Evolutionary conservation across 2,113 vertebrate species (phyloP).

Genomic region (Corythaixoides concolor): DNA sequence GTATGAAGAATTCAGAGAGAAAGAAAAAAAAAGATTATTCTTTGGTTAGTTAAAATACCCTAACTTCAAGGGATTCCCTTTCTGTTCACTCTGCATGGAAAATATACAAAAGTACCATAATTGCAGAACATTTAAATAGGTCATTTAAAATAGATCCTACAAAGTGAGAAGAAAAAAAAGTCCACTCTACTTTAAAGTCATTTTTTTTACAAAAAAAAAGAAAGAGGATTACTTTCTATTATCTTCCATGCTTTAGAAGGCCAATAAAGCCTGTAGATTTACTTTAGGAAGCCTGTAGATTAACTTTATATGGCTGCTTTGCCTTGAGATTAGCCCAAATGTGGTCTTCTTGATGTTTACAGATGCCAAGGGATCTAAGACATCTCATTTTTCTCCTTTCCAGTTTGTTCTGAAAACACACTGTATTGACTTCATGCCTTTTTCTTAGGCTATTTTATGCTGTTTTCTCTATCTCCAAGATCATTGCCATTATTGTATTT

Average conservation of each 20-base stretch:
- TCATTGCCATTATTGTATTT: background rate
- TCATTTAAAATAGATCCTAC: slow-evolving; percentile 43
- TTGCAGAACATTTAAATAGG: slow-evolving; percentile 48
- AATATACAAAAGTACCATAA: slow-evolving; percentile 36
- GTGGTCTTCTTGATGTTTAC: slow-evolving; percentile 33
- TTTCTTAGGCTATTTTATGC: background rate
- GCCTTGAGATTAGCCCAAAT: background rate
- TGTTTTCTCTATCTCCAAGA: background rate
- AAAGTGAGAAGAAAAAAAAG: background rate
- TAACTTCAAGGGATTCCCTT: slow-evolving; percentile 49
- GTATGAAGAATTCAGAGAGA: background rate
- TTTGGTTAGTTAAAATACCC: slow-evolving; percentile 28
- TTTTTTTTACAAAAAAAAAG: background rate
- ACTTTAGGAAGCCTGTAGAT: background rate
- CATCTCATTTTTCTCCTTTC: background rate
- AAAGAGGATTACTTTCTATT: background rate
- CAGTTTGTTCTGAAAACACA: slow-evolving; percentile 1
- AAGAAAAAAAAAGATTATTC: background rate
- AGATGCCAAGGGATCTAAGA: background rate
- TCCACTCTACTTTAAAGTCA: slow-evolving; percentile 2
- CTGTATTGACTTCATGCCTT: background rate
- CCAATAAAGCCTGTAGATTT: slow-evolving; percentile 9
- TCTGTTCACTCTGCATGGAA: background rate
- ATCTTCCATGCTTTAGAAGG: background rate
- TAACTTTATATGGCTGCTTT: slow-evolving; percentile 7